Base-by-base conservation (phyloP, 2,888 invertebrate genomes). In the Brenthis hecate region DNA sequence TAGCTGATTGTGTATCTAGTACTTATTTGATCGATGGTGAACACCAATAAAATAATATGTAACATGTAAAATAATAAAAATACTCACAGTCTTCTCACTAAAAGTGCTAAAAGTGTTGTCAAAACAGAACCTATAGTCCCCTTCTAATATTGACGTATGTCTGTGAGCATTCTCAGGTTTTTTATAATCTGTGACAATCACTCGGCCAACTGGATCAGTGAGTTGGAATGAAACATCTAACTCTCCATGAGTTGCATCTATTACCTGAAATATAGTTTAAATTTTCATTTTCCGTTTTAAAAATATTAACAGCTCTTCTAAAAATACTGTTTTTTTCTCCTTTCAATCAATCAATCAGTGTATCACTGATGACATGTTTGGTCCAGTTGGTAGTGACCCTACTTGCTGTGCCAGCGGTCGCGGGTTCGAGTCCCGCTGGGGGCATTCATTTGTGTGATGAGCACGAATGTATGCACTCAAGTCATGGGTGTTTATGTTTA, bases 61-160 rank as follows among this genome's bases (percentile, higher is more conserved):
- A 43, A 43, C 3, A 43, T 43, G 36, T 51, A 28, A 14, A 48
- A 14, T 6, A 4, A 54, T n/a, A 4, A 55, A 16, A 8, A 36
- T 47, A 83, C 89, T 86, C 54, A 98, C 96, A 0, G 96, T 96
- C 83, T 98, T 98, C 14, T 94, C 90, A 74, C 96, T 96, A 43
- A 90, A 89, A 0, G 89, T 90, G 58, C 91, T 91, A 79, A 96
- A 97, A n/a, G 94, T 95, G 84, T 98, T 98, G 82, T 98, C 98
- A 79, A 98, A 97, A 80, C 98, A 98, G 78, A 98, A 94, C 72
- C 95, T 94, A 83, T 96, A 97, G 81, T 97, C 97, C 0, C 98
- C 98, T 6, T 94, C 90, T 56, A 90, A 80, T 0, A 85, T 75
- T 2, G 94, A 94, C 0, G 94, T 94, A 73, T 95, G 89, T 4